These are phyloP conservation scores for Heliocidaris erythrogramma DNA, from an alignment of 35 echinoderm and acorn worm species.

Conservation along the genomic window DNA sequence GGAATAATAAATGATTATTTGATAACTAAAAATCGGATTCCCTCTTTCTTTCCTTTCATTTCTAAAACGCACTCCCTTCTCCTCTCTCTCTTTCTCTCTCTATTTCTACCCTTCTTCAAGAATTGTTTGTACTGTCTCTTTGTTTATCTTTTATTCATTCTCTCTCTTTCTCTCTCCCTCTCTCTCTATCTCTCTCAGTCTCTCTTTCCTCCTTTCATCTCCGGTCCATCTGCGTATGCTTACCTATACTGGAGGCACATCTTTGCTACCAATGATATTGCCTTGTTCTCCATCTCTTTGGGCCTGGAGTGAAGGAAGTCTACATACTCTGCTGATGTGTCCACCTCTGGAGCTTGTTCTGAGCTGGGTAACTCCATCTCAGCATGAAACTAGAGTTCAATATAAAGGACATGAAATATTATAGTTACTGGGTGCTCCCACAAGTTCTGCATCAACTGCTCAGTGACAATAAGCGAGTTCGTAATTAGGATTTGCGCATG, in stretches of 20 bases:
- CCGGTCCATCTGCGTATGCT: neutral
- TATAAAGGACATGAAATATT: neutral
- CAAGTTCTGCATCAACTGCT: too few species aligned
- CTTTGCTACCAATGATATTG: constrained; percentile 56
- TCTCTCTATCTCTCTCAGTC: neutral
- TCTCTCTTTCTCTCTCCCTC: neutral
- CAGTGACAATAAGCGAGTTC: too few species aligned
- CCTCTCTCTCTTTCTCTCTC: neutral
- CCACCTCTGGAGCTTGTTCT: neutral
- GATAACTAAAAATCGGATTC: too few species aligned
- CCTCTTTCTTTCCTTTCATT: too few species aligned
- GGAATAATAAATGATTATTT: too few species aligned
- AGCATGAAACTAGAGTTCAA: constrained; percentile 52
- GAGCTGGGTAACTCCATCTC: constrained; percentile 37
- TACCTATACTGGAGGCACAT: constrained; percentile 70
- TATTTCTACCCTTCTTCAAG: neutral
- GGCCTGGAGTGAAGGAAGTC: constrained; percentile 63
- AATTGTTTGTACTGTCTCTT: neutral
- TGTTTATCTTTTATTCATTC: neutral
- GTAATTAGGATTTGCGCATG: too few species aligned
- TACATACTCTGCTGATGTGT: constrained; percentile 38
- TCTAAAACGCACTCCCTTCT: too few species aligned
- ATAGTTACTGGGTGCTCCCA: too few species aligned
- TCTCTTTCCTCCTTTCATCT: neutral
- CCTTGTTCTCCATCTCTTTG: constrained; percentile 65